These are phyloP conservation scores for Odobenus rosmarus DNA, from an alignment of 2,113 vertebrate species.

Conservation along the genomic window DNA sequence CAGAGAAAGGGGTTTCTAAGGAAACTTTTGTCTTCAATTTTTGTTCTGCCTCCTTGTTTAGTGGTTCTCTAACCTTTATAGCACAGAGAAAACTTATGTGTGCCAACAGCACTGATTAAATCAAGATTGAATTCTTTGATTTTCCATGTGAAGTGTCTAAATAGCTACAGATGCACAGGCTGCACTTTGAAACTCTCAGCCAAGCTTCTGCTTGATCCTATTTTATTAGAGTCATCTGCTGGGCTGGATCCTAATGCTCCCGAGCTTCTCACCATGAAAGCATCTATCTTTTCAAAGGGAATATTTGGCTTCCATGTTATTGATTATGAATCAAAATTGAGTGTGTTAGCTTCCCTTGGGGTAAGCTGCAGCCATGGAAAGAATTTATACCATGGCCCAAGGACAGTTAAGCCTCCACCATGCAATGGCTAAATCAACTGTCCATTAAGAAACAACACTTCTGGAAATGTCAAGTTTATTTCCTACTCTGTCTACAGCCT, in stretches of 20 bases:
- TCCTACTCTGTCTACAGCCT: neutral
- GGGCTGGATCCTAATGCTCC: neutral
- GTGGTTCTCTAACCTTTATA: neutral
- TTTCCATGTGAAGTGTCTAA: neutral
- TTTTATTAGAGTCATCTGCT: neutral
- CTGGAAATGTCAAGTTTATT: neutral
- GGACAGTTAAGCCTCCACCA: neutral
- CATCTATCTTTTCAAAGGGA: conserved; percentile 5
- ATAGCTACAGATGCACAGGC: neutral
- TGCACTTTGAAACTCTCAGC: neutral
- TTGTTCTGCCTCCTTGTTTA: neutral
- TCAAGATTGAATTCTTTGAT: neutral
- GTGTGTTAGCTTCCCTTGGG: neutral
- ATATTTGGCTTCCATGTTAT: neutral
- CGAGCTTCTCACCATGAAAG: neutral
- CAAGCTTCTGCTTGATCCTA: neutral
- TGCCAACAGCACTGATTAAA: neutral
- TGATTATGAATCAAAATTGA: neutral
- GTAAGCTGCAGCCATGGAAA: neutral
- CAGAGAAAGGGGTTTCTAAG: neutral
- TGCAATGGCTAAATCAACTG: neutral
- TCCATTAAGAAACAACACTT: neutral
- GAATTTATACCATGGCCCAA: neutral
- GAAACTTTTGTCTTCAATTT: neutral
- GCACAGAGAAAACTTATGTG: neutral